Evolutionary conservation across 2,113 vertebrate species (phyloP).

Genomic region (Bettongia penicillata): DNA sequence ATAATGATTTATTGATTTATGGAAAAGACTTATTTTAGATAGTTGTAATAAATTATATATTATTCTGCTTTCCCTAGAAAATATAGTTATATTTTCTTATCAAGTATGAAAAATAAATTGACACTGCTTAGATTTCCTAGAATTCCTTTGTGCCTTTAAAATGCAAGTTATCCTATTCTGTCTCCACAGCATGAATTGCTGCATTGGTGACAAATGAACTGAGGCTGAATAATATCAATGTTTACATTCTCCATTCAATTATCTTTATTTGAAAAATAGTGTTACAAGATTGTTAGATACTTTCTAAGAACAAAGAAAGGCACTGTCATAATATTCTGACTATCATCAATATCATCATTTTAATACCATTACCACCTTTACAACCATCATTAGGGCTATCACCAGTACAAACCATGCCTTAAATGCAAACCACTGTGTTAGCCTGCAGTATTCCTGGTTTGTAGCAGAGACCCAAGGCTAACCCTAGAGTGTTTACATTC

Average conservation of each 20-base stretch:
- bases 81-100: background rate
- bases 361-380: background rate
- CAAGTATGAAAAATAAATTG: background rate
- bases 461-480: background rate
- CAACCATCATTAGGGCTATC: background rate
- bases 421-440: background rate
- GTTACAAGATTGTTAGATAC: background rate
- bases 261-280: background rate
- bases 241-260: background rate
- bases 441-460: background rate
- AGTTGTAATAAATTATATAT: background rate
- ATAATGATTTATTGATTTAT: background rate
- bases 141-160: background rate
- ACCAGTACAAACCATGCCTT: background rate
- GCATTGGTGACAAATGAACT: background rate
- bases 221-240: background rate
- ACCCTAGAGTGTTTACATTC: background rate
- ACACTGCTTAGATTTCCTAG: background rate
- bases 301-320: background rate
- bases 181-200: background rate
- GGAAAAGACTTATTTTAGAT: background rate
- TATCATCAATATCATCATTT: background rate
- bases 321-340: background rate
- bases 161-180: background rate
- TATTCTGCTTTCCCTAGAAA: background rate